Conservation (phyloP, 2,113 vertebrate species). For the Brienomyrus longianalis region DNA sequence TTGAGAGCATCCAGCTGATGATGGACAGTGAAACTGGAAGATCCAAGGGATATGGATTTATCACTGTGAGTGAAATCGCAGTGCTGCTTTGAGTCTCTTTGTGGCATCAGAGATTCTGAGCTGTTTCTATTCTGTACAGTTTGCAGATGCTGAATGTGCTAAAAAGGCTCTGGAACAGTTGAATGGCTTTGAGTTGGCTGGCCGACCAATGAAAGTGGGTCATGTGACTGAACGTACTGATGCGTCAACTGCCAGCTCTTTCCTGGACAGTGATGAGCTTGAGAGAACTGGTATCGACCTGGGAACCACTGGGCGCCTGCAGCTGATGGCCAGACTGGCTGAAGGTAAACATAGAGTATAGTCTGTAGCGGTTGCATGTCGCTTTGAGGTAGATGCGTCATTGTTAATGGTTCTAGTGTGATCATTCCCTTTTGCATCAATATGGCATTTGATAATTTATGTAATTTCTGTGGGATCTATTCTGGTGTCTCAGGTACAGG, state of each 20-base stretch:
- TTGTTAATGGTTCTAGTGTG: neutral
- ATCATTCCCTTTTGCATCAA: neutral
- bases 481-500: slow-evolving; percentile 70
- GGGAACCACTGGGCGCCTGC: slow-evolving; percentile 87
- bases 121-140: slow-evolving; percentile 53
- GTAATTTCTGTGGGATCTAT: neutral
- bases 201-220: slow-evolving; percentile 95
- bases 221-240: slow-evolving; percentile 91
- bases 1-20: slow-evolving; percentile 96
- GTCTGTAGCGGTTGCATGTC: neutral
- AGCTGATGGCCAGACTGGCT: slow-evolving; percentile 89
- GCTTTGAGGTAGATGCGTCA: neutral
- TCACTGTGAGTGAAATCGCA: slow-evolving; percentile 70
- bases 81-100: neutral
- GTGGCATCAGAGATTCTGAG: slow-evolving; percentile 43
- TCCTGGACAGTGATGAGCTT: slow-evolving; percentile 88
- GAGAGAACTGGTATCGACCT: slow-evolving; percentile 88
- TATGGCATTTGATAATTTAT: neutral
- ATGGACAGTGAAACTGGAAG: slow-evolving; percentile 92
- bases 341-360: slow-evolving; percentile 63
- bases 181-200: slow-evolving; percentile 90
- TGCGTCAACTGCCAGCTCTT: slow-evolving; percentile 77
- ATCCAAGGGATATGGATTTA: slow-evolving; percentile 95
- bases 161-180: slow-evolving; percentile 94
- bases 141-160: slow-evolving; percentile 89